A percentile compares a stretch with the other conserved stretches of the same genome.
These are phyloP conservation scores for Berghia stephanieae DNA, from an alignment of 1,140 invertebrate species.

Conservation along the genomic window DNA sequence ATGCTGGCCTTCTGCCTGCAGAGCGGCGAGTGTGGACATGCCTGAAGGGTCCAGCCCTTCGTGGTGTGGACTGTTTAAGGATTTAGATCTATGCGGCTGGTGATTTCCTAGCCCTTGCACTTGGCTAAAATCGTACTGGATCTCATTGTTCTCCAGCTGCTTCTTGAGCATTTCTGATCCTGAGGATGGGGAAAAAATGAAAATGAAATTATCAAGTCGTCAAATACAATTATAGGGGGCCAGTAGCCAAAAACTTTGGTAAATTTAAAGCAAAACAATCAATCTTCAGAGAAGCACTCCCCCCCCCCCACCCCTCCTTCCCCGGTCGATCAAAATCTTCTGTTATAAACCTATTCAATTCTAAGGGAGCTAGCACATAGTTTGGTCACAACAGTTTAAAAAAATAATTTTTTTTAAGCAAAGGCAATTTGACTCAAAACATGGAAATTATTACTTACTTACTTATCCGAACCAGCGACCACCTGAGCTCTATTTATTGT, in stretches of 20 bases:
- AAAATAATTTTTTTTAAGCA: no score
- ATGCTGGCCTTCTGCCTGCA: slow-evolving; percentile 33
- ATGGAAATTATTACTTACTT: no score
- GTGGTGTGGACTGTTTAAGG: slow-evolving; percentile 41
- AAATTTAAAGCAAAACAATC: not conserved
- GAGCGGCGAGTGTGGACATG: slow-evolving; percentile 12
- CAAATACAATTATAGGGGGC: not conserved
- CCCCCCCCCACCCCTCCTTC: not conserved
- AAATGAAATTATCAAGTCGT: no score
- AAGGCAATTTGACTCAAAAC: no score
- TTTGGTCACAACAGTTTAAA: no score
- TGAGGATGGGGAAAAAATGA: slow-evolving; percentile 31
- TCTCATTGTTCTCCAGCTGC: slow-evolving; percentile 55
- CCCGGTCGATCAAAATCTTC: no score
- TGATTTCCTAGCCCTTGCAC: slow-evolving; percentile 66
- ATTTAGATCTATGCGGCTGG: slow-evolving; percentile 58
- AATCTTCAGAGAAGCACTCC: not conserved
- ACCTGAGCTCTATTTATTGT: no score
- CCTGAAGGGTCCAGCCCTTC: slow-evolving; percentile 32
- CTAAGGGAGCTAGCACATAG: no score
- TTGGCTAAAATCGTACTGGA: slow-evolving; percentile 53
- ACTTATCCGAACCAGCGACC: no score
- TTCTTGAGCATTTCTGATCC: slow-evolving; percentile 67
- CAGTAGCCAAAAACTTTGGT: not conserved
- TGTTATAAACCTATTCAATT: no score